Base-by-base conservation (phyloP, 2,797 vertebrate species). In the Cirrhinus mrigala region DNA sequence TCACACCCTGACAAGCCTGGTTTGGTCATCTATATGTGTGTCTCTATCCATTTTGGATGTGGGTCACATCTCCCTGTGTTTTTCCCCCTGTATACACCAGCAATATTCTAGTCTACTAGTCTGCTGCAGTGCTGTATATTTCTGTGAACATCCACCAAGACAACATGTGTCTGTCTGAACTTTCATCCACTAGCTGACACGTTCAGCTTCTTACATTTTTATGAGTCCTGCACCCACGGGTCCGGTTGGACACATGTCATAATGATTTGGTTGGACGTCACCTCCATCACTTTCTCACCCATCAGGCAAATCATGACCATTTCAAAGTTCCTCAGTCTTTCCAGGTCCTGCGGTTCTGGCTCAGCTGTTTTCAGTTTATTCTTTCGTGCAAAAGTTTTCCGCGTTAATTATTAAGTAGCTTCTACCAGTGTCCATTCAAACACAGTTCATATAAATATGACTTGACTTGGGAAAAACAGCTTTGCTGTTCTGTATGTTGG, bases 1-100 rank as follows among this genome's bases (percentile, higher is more conserved):
- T 91, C 92, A 94, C 54, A 62, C 52, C 33, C 40, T 44, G 66
- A 82, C 60, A 77, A 29, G 56, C 9, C 60, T 64, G 20, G 27
- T 56, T 48, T 12, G 3, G 37, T 29, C 54, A 22, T 82, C 18
- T 48, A 27, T 64, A 29, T 48, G 16, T 29, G 9, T 74, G 18
- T 75, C 58, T 68, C 33, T 40, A 54, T 77, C 22, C 22, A 40
- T 83, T 76, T 60, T 83, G 18, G 56, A 74, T 83, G 70, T 83
- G 44, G 81, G 70, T 76, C 46, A 76, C 33, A 64, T 81, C 54
- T 64, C 6, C 16, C 27, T 12, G 29, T 18, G 58, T 58, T 71
- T 58, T 52, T 16, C 15, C 4, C 14, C 7, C 8, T 40, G 9
- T 46, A 56, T 18, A 58, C 40, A 73, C 24, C 27, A 70, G 66